phyloP scores from a whole-genome alignment of 1,140 invertebrate genomes.

The Caerostris extrusa region DNA sequence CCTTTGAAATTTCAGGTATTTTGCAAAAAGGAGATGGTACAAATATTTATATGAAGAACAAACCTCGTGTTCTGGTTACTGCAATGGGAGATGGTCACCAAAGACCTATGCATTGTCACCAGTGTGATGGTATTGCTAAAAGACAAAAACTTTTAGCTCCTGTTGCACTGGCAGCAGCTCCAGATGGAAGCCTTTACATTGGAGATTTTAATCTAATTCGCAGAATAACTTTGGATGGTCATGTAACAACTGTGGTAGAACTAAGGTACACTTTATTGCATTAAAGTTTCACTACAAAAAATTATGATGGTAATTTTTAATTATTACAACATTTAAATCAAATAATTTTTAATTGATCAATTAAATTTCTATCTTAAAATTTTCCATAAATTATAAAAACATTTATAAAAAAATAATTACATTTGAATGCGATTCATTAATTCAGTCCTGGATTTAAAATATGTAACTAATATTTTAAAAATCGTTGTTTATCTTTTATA shows the following conservation, averaged over 20 bases:
- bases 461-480: too few relatives aligned
- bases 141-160: constrained; percentile 94
- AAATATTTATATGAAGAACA: constrained; percentile 95
- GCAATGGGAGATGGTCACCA: constrained; percentile 97
- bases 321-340: too few relatives aligned
- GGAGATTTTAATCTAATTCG: constrained; percentile 98
- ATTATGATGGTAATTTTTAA: too few relatives aligned
- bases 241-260: constrained; percentile 95
- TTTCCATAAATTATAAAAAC: too few relatives aligned
- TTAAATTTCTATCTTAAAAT: too few relatives aligned
- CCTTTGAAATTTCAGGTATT: constrained; percentile 84
- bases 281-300: too few relatives aligned
- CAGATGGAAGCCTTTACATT: constrained; percentile 97
- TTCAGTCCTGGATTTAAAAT: too few relatives aligned
- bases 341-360: too few relatives aligned
- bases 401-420: too few relatives aligned
- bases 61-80: constrained; percentile 90
- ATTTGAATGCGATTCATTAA: too few relatives aligned
- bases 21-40: constrained; percentile 98
- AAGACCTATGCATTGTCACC: constrained; percentile 87
- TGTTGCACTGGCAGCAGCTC: constrained; percentile 94
- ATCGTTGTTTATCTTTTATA: too few relatives aligned
- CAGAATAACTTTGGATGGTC: constrained; percentile 94
- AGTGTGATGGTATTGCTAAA: constrained; percentile 92
- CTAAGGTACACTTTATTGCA: constrained; percentile 86